A percentile compares a stretch with the other conserved stretches of the same genome.
phyloP scores from a whole-genome alignment of 2,797 vertebrate species.

The Xyrichtys novacula region DNA sequence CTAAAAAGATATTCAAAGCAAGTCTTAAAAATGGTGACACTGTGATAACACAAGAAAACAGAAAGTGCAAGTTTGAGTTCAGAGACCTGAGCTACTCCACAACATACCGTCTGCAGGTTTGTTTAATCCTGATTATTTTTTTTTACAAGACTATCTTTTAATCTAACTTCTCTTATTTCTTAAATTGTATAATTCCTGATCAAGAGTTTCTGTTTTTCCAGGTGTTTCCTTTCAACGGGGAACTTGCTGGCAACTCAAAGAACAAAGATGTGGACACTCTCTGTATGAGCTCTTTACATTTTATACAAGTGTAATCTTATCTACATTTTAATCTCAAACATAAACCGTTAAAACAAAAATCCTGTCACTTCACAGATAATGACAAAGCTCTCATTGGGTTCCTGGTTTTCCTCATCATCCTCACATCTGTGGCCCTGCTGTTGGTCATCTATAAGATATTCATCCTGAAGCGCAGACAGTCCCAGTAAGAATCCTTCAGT shows the following conservation, averaged over 20 bases:
- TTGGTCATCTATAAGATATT: slow-evolving; percentile 94
- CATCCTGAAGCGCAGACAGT: slow-evolving; percentile 82
- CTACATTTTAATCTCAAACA: background rate
- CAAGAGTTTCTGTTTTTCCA: slow-evolving; percentile 33
- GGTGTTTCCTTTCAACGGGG: slow-evolving; percentile 7
- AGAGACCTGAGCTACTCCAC: slow-evolving; percentile 72
- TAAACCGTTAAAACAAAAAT: too few relatives aligned
- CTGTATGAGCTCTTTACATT: slow-evolving; percentile 58
- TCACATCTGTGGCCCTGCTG: slow-evolving; percentile 89
- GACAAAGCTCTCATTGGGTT: slow-evolving; percentile 89
- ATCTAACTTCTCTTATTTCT: background rate
- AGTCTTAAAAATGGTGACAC: accelerated
- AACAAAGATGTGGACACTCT: accelerated
- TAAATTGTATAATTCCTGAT: background rate
- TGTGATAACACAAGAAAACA: accelerated
- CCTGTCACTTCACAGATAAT: slow-evolving; percentile 85
- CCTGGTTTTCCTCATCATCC: slow-evolving; percentile 89
- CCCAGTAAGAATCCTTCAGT: slow-evolving; percentile 78
- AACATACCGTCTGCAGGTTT: slow-evolving; percentile 63
- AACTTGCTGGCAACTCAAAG: accelerated
- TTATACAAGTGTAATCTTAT: background rate
- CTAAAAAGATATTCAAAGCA: accelerated
- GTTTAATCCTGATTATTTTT: background rate
- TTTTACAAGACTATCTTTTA: background rate
- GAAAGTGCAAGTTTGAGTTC: slow-evolving; percentile 26